Conservation (phyloP, 53 echinoderm and acorn worm species). For the Zoroaster sp. region DNA sequence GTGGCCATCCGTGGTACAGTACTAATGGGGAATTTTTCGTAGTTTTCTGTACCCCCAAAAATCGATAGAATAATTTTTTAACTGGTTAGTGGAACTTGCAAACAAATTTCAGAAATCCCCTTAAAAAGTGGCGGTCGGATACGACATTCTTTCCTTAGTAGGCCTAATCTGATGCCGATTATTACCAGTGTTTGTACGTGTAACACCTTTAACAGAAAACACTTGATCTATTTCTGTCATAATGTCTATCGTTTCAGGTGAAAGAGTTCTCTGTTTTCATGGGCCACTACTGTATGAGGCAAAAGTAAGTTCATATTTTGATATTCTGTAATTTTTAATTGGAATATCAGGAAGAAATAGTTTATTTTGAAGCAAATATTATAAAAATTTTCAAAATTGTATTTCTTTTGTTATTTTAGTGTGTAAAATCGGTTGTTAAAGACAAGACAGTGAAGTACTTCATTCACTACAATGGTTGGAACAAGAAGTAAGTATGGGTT, state of each 20-base stretch:
- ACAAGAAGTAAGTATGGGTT: slow-evolving; percentile 89
- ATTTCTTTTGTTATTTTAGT: slow-evolving; percentile 57
- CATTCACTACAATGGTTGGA: slow-evolving; percentile 99
- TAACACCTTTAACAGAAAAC: too few species aligned
- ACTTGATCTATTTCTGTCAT: too few species aligned
- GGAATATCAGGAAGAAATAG: background rate
- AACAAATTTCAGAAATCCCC: too few species aligned
- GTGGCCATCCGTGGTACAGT: too few species aligned
- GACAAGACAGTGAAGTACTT: slow-evolving; percentile 92
- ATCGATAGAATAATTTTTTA: background rate
- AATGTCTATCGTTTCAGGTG: slow-evolving; percentile 70
- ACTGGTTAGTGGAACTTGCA: too few species aligned
- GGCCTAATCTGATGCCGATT: background rate
- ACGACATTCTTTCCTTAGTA: too few species aligned
- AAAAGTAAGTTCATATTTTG: slow-evolving; percentile 58
- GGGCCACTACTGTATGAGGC: slow-evolving; percentile 97
- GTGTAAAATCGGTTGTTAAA: slow-evolving; percentile 84
- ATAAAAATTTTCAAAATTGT: background rate
- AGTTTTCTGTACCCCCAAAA: background rate
- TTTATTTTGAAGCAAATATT: background rate
- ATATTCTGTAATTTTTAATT: background rate
- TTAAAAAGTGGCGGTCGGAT: too few species aligned
- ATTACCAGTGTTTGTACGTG: too few species aligned
- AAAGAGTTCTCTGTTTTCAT: slow-evolving; percentile 94
- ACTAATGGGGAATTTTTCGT: too few species aligned